Conservation (phyloP, 2,888 invertebrate genomes). For the Elaeidobius kamerunicus region DNA sequence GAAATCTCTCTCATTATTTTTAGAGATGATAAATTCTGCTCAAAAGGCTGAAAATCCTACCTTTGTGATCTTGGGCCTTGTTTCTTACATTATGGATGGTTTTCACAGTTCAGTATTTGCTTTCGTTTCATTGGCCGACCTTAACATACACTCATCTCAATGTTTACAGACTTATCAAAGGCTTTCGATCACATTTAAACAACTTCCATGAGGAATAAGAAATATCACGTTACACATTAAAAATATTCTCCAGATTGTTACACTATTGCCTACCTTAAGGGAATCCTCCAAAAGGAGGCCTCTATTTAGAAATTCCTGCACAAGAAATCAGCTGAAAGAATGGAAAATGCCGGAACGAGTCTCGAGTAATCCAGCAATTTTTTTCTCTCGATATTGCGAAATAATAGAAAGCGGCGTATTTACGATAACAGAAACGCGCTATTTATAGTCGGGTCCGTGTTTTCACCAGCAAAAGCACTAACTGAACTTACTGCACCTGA, state of each 20-base stretch:
- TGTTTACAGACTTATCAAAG: too few relatives aligned
- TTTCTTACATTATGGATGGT: too few relatives aligned
- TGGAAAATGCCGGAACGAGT: slow-evolving; percentile 21
- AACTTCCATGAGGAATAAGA: neutral
- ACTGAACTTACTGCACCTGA: slow-evolving; percentile 2
- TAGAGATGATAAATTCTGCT: too few relatives aligned
- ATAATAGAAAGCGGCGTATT: slow-evolving; percentile 11
- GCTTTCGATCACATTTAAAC: too few relatives aligned
- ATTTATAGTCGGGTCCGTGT: slow-evolving; percentile 4
- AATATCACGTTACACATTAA: neutral
- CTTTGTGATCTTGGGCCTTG: too few relatives aligned
- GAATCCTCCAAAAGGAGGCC: neutral
- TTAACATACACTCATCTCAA: too few relatives aligned
- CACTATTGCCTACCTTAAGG: neutral
- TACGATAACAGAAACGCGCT: slow-evolving; percentile 1
- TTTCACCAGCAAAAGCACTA: slow-evolving; percentile 1
- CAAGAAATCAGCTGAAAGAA: slow-evolving; percentile 7
- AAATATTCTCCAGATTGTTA: neutral
- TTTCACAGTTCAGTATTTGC: too few relatives aligned
- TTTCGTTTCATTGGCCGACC: too few relatives aligned
- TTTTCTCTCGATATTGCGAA: slow-evolving; percentile 12
- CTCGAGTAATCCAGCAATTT: slow-evolving; percentile 13
- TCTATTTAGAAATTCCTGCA: neutral
- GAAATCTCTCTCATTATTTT: too few relatives aligned
- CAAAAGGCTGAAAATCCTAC: too few relatives aligned